Conservation (phyloP, 2,113 vertebrate species). For the Tursiops truncatus region DNA sequence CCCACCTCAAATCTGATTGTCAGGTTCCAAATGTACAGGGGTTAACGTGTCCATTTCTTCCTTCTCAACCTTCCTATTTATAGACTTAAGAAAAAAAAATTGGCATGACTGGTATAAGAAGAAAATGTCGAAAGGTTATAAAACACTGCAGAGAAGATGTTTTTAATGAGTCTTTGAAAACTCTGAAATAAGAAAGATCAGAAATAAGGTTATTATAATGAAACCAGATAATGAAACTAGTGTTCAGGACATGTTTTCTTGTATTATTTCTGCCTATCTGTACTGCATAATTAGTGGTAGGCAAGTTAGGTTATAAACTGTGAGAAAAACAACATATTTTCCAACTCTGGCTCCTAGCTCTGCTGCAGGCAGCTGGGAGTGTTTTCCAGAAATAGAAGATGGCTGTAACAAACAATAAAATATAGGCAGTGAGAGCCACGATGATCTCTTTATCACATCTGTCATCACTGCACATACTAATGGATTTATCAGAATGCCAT, state of each 20-base stretch:
- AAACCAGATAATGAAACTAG: conserved; percentile 35
- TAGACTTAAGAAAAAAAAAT: not conserved
- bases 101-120: conserved; percentile 39
- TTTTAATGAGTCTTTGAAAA: conserved; percentile 56
- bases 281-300: conserved; percentile 59
- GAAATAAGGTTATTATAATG: conserved; percentile 43
- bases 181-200: conserved; percentile 23
- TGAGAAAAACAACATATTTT: conserved; percentile 56
- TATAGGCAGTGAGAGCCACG: conserved; percentile 55
- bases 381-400: conserved; percentile 77
- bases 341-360: conserved; percentile 60
- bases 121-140: conserved; percentile 46
- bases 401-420: conserved; percentile 75
- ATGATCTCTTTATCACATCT: conserved; percentile 67
- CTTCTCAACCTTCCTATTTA: conserved; percentile 26
- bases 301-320: conserved; percentile 40
- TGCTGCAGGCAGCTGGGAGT: conserved; percentile 71
- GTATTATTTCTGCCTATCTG: conserved; percentile 54
- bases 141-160: conserved; percentile 43
- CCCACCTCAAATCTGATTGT: not conserved
- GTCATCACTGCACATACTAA: conserved; percentile 42
- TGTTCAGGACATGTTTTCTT: conserved; percentile 54
- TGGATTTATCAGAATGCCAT: conserved; percentile 63
- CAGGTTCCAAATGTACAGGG: not conserved
- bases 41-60: conserved; percentile 19